Evolutionary conservation across 1,140 invertebrate species (phyloP), one percentile per base, ranked within the genome.

Genomic region (Apolygus lucorum): DNA sequence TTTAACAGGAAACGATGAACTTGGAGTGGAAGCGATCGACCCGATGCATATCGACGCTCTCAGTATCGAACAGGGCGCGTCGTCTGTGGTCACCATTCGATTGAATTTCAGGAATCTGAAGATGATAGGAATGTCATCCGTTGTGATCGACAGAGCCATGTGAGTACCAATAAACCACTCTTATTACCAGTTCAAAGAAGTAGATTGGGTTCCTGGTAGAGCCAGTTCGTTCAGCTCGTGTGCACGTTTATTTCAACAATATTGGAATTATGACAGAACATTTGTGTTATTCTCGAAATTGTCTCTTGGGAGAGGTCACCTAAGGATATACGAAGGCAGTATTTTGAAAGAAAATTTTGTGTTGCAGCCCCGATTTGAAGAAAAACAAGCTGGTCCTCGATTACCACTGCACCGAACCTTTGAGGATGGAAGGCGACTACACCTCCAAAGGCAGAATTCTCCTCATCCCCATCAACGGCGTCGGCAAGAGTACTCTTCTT

Each of bases 381-480:
- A 68, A 52, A 22, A 54, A 68, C 49, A 52, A 17, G 2, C 2
- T 68, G 2, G 13, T 34, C 13, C 21, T 59, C 2, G 52, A 68
- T 8, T 25, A 29, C 2, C 24, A 52, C 13, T 17, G 17, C 4
- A 26, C 29, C 14, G 13, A 21, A 59, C 67, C 67, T 28, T 59
- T 68, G 34, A 26, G n/a, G 17, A 13, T 68, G 49, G 67, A 68
- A 24, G 67, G 29, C 17, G 67, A 68, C 49, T 68, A 68, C 22
- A 59, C 65, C 1, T 67, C 66, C 0, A 70, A 52, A 17, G 70
- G 70, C 0, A 4, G 65, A 13, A 65, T 70, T 1, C 52, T 70
- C 1, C 28, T 70, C 0, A 67, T 70, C 14, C 64, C 70, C 14
- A 70, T 70, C 64, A 67, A 63, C 8, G 70, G 70, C 22, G 70